phyloP scores from a whole-genome alignment of 1,140 invertebrate species.

The Arion vulgaris region DNA sequence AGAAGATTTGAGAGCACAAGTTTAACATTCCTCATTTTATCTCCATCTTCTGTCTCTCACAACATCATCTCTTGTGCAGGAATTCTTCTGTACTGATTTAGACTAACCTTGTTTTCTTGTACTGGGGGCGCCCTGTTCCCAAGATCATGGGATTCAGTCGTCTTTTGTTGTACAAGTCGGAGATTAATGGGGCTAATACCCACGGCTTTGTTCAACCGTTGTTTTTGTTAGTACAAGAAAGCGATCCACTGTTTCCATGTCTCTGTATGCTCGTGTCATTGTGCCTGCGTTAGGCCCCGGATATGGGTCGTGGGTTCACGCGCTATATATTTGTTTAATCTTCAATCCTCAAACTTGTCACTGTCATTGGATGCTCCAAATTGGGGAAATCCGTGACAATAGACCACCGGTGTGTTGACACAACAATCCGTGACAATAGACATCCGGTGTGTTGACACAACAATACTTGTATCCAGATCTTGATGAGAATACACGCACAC shows the following conservation, averaged over 20 bases:
- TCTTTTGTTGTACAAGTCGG: not conserved
- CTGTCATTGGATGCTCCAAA: not conserved
- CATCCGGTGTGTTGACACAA: not conserved
- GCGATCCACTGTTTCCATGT: not conserved
- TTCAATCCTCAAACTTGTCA: not conserved
- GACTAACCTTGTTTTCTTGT: not conserved
- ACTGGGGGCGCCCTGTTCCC: not conserved
- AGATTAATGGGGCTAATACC: slow-evolving; percentile 18
- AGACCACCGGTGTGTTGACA: not conserved
- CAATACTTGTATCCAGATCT: not conserved
- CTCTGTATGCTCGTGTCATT: slow-evolving; percentile 12
- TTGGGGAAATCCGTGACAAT: not conserved
- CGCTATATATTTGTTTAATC: not conserved
- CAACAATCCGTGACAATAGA: not conserved
- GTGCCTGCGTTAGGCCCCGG: not conserved
- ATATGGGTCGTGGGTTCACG: not conserved
- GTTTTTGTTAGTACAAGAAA: not conserved
- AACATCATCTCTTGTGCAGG: not conserved
- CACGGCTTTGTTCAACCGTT: not conserved
- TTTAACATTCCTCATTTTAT: not conserved
- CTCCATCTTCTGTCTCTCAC: not conserved
- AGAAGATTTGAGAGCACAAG: too few relatives aligned
- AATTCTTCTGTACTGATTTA: not conserved
- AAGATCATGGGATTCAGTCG: not conserved
- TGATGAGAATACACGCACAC: not conserved